These are phyloP conservation scores for Bathynomus jamesi DNA, from an alignment of 1,140 invertebrate genomes.

Conservation along the genomic window DNA sequence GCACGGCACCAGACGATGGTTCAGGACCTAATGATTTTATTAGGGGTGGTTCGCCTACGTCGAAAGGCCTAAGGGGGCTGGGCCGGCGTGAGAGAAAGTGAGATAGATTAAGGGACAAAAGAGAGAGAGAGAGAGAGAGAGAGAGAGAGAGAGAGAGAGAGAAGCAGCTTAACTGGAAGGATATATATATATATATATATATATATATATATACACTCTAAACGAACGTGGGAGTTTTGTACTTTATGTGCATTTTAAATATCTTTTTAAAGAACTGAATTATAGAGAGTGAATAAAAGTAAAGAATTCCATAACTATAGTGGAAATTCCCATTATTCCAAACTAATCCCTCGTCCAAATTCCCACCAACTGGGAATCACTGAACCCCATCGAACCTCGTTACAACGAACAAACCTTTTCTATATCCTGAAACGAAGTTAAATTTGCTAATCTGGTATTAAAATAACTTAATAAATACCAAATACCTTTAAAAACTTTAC, in stretches of 20 bases:
- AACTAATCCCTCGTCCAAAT: not conserved
- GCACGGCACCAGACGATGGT: not conserved
- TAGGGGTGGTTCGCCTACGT: not conserved
- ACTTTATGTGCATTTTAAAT: no score
- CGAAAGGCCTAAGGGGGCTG: not conserved
- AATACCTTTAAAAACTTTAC: no score
- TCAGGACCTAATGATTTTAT: not conserved
- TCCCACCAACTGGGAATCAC: not conserved
- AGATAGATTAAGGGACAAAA: not conserved
- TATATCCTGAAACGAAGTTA: no score
- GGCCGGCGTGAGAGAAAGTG: not conserved
- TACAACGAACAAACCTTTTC: not conserved
- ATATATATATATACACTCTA: not conserved
- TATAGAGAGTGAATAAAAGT: no score
- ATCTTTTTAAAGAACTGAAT: no score
- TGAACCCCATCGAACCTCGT: not conserved
- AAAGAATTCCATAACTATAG: not conserved
- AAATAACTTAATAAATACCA: no score
- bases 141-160: not conserved
- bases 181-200: not conserved
- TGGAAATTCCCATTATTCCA: not conserved
- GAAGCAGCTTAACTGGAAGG: not conserved
- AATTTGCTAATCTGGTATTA: no score
- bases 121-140: not conserved
- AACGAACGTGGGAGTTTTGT: no score